Evolutionary conservation across 2,113 vertebrate genomes (phyloP), one percentile per base, ranked within the genome.

Genomic region (Misgurnus mizolepis): DNA sequence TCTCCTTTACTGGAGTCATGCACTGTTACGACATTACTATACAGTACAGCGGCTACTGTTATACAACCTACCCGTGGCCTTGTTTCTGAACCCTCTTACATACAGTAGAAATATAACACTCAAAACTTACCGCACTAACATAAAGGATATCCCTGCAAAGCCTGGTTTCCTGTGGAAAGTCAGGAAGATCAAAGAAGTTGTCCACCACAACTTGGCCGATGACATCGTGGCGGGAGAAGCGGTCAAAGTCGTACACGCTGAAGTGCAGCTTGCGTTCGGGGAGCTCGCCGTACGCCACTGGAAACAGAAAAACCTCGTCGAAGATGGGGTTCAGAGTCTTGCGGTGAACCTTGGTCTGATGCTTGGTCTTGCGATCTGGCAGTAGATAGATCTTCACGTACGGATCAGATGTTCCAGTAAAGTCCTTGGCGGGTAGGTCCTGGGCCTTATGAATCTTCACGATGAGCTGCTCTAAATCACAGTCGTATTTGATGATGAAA

Each of bases 291-390:
- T 99, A 99, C 0, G 93, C 94, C 80, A 99, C 96, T 0, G 93
- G 92, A 88, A 99, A 99, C 89, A 98, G 94, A 92, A 99, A 99
- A 88, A 98, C 96, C 90, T 99, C 98, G 79, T 99, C 95, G 81
- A 99, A 99, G 45, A 99, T 92, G 0, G 98, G 97, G 91, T 99
- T 97, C 74, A 99, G 93, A 80, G 98, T 99, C 90, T 99, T 99
- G 89, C 97, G 95, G 89, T 99, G 98, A 87, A 99, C 98, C 93
- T 99, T 99, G 92, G 97, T 99, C 93, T 99, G 98, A 88, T 98
- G 97, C 90, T 99, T 99, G 79, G 93, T 99, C 92, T 98, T 99
- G 78, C 97, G 95, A 81, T 99, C 98, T 0, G 97, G 98, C 88
- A 99, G 95, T 85, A 99, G 92, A 86, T 99, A 99, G 85, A 99